phyloP scores from a whole-genome alignment of 1,140 invertebrate species.

The Acromyrmex echinatior region DNA sequence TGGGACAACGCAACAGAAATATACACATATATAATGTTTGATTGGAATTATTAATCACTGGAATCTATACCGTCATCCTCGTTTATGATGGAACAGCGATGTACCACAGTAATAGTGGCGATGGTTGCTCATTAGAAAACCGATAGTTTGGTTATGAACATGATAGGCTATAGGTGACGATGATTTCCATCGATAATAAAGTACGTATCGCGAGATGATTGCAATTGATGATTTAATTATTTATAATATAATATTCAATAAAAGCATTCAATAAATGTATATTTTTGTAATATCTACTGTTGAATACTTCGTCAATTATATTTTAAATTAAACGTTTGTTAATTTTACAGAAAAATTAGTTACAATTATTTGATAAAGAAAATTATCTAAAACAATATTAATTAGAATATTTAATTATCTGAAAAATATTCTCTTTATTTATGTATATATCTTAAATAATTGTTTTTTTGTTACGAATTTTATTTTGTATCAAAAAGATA shows the following conservation, averaged over 20 bases:
- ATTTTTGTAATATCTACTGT: background rate
- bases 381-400: too few relatives aligned
- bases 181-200: constrained; percentile 29
- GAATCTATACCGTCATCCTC: constrained; percentile 25
- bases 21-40: background rate
- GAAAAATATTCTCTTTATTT: too few relatives aligned
- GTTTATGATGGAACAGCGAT: constrained; percentile 15
- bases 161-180: constrained; percentile 27
- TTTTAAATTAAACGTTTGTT: too few relatives aligned
- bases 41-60: constrained; percentile 31
- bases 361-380: too few relatives aligned
- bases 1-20: background rate
- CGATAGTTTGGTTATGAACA: constrained; percentile 44
- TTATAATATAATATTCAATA: background rate
- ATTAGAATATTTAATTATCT: too few relatives aligned
- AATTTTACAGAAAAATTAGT: too few relatives aligned
- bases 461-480: too few relatives aligned
- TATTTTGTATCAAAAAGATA: too few relatives aligned
- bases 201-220: background rate
- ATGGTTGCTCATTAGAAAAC: constrained; percentile 49
- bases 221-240: too few relatives aligned
- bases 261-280: background rate
- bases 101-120: constrained; percentile 24
- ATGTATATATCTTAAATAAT: too few relatives aligned
- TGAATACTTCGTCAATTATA: too few relatives aligned